Conservation (phyloP, 2,888 invertebrate genomes). For the Ochropleura plecta region DNA sequence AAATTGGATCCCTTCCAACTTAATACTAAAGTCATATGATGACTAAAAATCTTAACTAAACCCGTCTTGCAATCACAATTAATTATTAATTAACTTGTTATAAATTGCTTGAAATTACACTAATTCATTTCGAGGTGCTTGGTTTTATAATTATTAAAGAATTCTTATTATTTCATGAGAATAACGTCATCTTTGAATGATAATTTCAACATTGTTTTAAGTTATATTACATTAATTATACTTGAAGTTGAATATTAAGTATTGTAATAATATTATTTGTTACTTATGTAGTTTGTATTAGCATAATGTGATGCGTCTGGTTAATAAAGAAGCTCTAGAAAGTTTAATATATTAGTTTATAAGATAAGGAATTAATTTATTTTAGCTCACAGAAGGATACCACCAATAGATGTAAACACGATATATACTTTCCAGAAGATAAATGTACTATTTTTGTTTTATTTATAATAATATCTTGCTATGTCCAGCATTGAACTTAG, state of each 20-base stretch:
- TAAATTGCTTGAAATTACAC: conserved; percentile 13
- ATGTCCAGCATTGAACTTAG: neutral
- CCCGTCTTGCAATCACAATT: neutral
- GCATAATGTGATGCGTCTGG: neutral
- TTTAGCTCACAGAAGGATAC: neutral
- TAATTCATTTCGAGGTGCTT: conserved; percentile 17
- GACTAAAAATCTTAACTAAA: neutral
- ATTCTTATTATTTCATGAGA: conserved; percentile 15
- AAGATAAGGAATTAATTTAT: neutral
- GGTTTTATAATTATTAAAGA: conserved; percentile 23
- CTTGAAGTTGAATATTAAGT: neutral
- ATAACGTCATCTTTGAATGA: conserved; percentile 23
- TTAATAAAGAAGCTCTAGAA: neutral
- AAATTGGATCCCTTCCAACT: conserved; percentile 61
- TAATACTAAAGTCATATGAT: conserved; percentile 10
- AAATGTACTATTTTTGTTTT: neutral
- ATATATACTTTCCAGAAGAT: neutral
- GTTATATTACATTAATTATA: conserved; percentile 17
- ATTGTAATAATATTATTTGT: conserved; percentile 1
- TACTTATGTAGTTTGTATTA: neutral
- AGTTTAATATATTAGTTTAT: neutral
- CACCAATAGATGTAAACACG: neutral
- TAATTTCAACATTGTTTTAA: conserved; percentile 34
- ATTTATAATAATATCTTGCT: neutral
- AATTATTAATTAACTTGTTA: conserved; percentile 4